These are phyloP conservation scores for Holotrichia oblita DNA, from an alignment of 1,140 invertebrate species.

Conservation along the genomic window DNA sequence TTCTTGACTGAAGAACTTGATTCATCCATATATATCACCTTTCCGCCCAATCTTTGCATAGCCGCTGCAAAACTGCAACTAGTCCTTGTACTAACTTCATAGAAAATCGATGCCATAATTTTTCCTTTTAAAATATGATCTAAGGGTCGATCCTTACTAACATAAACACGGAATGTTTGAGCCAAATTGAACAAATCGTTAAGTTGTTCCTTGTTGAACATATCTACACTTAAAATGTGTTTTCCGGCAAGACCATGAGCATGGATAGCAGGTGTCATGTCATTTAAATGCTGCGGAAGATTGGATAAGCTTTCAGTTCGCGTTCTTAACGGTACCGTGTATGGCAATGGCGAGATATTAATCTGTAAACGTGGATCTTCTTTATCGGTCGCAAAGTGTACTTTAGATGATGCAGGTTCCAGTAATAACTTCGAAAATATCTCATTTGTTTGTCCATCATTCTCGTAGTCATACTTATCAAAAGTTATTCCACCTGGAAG, in stretches of 20 bases:
- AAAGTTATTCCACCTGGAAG: conserved; percentile 52
- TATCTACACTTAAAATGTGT: conserved; percentile 85
- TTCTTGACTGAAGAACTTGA: conserved; percentile 93
- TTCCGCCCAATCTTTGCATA: conserved; percentile 94
- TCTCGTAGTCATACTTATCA: conserved; percentile 64
- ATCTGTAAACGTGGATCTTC: conserved; percentile 49
- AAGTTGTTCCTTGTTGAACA: conserved; percentile 89
- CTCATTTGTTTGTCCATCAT: conserved; percentile 64
- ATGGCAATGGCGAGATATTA: conserved; percentile 60
- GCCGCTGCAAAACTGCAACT: conserved; percentile 95
- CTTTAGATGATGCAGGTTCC: conserved; percentile 58
- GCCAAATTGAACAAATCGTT: conserved; percentile 96
- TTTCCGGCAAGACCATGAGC: conserved; percentile 74
- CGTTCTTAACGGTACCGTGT: conserved; percentile 62
- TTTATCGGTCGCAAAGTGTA: conserved; percentile 68
- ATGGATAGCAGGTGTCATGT: conserved; percentile 47
- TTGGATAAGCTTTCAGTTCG: conserved; percentile 64
- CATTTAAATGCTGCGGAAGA: conserved; percentile 21
- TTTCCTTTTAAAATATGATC: conserved; percentile 93
- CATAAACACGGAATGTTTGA: conserved; percentile 82
- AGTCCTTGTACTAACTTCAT: conserved; percentile 96
- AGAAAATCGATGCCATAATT: conserved; percentile 96
- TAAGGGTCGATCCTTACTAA: conserved; percentile 83
- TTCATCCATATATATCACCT: conserved; percentile 89
- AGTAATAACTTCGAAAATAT: conserved; percentile 62